phyloP scores from a whole-genome alignment of 2,797 vertebrate genomes.

The Lepilemur ruficaudatus region DNA sequence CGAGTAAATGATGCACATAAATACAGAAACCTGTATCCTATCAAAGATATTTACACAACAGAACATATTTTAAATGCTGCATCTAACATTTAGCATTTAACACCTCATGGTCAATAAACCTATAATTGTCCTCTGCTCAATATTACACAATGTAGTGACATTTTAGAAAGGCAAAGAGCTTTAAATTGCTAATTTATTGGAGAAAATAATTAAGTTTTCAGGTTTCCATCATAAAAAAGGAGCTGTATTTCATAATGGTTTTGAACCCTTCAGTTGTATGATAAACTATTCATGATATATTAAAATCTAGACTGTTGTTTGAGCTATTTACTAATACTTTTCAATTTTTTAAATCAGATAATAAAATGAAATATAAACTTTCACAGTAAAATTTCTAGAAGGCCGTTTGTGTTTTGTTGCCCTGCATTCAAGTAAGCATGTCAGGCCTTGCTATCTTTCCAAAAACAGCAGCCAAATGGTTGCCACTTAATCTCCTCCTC shows the following conservation, averaged over 20 bases:
- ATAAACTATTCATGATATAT: not conserved
- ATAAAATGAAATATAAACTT: constrained; percentile 33
- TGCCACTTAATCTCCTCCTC: not conserved
- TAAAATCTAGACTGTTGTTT: constrained; percentile 15
- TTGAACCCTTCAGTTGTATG: not conserved
- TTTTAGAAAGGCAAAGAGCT: constrained; percentile 32
- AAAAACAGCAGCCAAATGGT: not conserved
- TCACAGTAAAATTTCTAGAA: constrained; percentile 40
- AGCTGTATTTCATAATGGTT: not conserved
- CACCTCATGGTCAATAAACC: not conserved
- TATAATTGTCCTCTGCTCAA: not conserved
- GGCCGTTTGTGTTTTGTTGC: not conserved
- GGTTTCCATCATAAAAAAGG: not conserved
- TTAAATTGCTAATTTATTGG: not conserved
- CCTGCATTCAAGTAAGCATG: not conserved
- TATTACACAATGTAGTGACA: not conserved
- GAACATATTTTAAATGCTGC: not conserved
- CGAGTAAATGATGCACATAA: not conserved
- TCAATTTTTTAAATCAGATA: not conserved
- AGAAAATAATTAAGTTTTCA: constrained; percentile 24
- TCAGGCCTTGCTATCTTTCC: not conserved
- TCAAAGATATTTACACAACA: not conserved
- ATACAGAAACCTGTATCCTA: not conserved
- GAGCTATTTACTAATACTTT: not conserved
- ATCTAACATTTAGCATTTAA: not conserved